Evolutionary conservation across 2,113 vertebrate species (phyloP).

Genomic region (Brevimyrus niger): DNA sequence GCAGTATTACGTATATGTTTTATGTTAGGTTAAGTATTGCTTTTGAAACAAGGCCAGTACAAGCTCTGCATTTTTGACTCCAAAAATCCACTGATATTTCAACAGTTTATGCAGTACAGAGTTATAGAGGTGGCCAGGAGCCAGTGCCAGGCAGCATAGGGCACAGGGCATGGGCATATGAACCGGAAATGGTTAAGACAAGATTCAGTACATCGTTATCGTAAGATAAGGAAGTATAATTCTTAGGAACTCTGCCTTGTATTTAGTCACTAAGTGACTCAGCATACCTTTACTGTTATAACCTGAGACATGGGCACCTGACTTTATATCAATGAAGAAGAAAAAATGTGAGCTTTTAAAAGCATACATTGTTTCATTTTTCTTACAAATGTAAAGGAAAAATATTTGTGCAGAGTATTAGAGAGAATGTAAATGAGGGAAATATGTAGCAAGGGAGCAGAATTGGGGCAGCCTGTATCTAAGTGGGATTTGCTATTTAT

Average conservation of each 20-base stretch:
- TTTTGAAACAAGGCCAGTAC: not conserved
- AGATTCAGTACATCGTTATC: not conserved
- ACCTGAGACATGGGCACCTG: constrained; percentile 30
- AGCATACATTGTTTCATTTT: not conserved
- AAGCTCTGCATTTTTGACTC: not conserved
- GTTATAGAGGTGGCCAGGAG: not conserved
- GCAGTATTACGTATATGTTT: not conserved
- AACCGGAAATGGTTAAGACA: not conserved
- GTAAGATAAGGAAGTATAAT: not conserved
- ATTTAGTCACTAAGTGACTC: not conserved
- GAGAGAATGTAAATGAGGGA: not conserved
- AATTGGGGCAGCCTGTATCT: constrained; percentile 37
- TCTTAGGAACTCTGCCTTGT: not conserved
- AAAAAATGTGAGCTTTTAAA: not conserved
- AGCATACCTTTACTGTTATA: constrained; percentile 17
- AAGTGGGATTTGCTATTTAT: constrained; percentile 43
- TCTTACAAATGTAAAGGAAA: not conserved
- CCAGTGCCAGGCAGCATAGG: not conserved
- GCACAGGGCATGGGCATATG: not conserved
- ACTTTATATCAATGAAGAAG: constrained; percentile 26
- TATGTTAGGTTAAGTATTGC: not conserved
- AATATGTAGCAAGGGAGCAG: constrained; percentile 31
- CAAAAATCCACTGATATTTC: not conserved
- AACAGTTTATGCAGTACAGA: not conserved
- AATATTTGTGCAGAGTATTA: not conserved